Percentiles rank a stretch among this genome's conserved stretches.
These are phyloP conservation scores for Entomobrya proxima DNA, from an alignment of 2,888 invertebrate genomes.

Conservation along the genomic window DNA sequence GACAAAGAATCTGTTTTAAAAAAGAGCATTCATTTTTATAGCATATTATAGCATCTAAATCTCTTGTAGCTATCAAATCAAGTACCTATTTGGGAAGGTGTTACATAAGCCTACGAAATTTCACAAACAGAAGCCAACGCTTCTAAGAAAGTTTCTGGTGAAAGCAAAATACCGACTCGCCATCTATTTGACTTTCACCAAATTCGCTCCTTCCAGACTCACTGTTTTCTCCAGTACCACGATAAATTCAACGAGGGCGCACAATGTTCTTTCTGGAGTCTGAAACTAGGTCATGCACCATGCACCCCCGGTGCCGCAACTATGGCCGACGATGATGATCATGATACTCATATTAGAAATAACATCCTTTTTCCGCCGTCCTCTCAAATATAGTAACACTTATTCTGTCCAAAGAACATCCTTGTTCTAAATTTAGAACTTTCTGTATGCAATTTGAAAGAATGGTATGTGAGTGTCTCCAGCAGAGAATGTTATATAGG, in stretches of 20 bases:
- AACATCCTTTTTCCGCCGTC: neutral
- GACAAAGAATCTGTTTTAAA: neutral
- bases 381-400: conserved; percentile 55
- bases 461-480: neutral
- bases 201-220: neutral
- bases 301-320: neutral
- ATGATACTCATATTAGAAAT: neutral
- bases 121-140: neutral
- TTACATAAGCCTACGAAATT: no score
- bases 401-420: conserved; percentile 56
- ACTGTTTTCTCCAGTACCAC: neutral
- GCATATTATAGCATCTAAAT: neutral
- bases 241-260: conserved; percentile 11
- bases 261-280: neutral
- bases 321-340: neutral
- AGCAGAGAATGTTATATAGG: conserved; percentile 40
- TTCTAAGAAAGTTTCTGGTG: neutral
- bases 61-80: no score
- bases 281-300: conserved; percentile 50
- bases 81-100: no score
- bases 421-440: conserved; percentile 61
- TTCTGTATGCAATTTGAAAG: conserved; percentile 31
- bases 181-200: conserved; percentile 8
- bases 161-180: neutral
- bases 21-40: no score